These are phyloP conservation scores for Aporrectodea caliginosa DNA, from an alignment of 1,140 invertebrate genomes.

Conservation along the genomic window DNA sequence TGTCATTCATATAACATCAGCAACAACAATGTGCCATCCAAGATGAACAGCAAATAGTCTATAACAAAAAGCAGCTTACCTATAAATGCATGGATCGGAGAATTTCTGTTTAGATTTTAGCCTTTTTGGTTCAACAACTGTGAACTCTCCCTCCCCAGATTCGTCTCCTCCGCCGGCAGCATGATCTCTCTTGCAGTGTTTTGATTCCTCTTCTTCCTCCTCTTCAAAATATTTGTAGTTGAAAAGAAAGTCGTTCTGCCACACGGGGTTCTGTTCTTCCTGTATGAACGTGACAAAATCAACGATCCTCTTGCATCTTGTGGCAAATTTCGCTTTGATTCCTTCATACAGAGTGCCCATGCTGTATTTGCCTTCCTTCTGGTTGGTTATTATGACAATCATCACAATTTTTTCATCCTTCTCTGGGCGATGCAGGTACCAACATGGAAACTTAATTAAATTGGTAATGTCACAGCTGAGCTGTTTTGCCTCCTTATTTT, in stretches of 20 bases:
- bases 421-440: neutral
- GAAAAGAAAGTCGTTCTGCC: neutral
- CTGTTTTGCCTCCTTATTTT: neutral
- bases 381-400: neutral
- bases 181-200: too few species aligned
- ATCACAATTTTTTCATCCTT: neutral
- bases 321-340: neutral
- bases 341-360: neutral
- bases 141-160: neutral
- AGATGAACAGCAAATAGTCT: too few species aligned
- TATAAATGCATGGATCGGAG: neutral
- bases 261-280: neutral
- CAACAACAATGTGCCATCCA: too few species aligned
- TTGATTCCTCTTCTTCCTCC: neutral
- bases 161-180: too few species aligned
- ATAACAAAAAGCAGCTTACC: too few species aligned
- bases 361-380: neutral
- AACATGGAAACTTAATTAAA: neutral
- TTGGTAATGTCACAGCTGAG: neutral
- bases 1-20: too few species aligned
- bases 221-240: neutral
- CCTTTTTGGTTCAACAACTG: neutral
- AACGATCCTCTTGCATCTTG: neutral
- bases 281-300: neutral
- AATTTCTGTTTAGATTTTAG: neutral